These are phyloP conservation scores for Drosophila limbata DNA, from an alignment of 2,888 invertebrate genomes.

Conservation along the genomic window DNA sequence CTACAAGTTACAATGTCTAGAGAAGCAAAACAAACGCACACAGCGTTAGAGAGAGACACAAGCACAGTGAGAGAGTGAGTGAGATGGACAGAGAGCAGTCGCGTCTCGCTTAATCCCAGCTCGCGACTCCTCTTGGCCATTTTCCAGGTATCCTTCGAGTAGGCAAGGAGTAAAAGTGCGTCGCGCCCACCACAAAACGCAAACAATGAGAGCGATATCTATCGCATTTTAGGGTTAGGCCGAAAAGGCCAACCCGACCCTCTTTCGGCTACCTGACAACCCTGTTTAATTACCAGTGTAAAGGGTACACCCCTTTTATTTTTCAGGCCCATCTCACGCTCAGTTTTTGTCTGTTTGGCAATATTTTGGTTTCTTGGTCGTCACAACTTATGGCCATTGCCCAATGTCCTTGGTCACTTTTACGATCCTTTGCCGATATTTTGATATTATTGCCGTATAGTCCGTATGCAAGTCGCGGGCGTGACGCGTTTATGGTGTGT, in stretches of 20 bases:
- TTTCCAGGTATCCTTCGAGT: slow-evolving; percentile 61
- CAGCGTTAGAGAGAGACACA: slow-evolving; percentile 7
- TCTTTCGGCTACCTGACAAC: slow-evolving; percentile 29
- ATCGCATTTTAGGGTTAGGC: slow-evolving; percentile 62
- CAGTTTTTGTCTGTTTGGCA: slow-evolving; percentile 24
- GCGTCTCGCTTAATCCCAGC: slow-evolving; percentile 52
- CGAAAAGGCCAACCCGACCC: slow-evolving; percentile 4
- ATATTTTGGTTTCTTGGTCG: slow-evolving; percentile 72
- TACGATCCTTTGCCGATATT: slow-evolving; percentile 26
- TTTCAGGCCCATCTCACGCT: background rate
- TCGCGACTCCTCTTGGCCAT: slow-evolving; percentile 18
- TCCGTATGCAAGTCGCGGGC: slow-evolving; percentile 61
- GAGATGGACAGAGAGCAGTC: background rate
- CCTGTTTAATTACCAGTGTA: slow-evolving; percentile 81
- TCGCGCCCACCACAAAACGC: slow-evolving; percentile 77
- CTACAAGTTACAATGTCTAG: slow-evolving; percentile 14
- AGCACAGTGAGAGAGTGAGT: background rate
- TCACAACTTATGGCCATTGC: slow-evolving; percentile 53
- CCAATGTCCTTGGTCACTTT: slow-evolving; percentile 50
- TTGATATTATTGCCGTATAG: background rate
- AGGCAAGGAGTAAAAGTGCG: slow-evolving; percentile 72
- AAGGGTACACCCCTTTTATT: slow-evolving; percentile 83
- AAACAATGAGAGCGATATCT: slow-evolving; percentile 61
- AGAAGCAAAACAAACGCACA: background rate
- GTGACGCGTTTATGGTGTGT: slow-evolving; percentile 79